These are phyloP conservation scores for Ornithoptera priamus DNA, from an alignment of 2,888 invertebrate species.

Conservation along the genomic window DNA sequence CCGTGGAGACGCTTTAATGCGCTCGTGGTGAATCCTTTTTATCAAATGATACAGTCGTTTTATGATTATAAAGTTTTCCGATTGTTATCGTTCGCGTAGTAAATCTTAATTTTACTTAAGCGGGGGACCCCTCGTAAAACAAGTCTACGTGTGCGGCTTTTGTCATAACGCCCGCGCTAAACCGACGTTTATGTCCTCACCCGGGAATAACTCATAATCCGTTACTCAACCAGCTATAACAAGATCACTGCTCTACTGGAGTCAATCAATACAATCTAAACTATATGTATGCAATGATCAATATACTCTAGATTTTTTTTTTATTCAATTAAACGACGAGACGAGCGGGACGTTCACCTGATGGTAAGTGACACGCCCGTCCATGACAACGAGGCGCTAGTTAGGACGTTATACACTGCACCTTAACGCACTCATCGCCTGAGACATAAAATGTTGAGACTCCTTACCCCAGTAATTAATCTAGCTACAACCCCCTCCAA, in stretches of 20 bases:
- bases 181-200: not conserved
- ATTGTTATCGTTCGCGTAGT: slow-evolving; percentile 12
- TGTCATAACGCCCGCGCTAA: not conserved
- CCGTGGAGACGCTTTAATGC: slow-evolving; percentile 11
- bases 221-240: not conserved
- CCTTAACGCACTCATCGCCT: too few species aligned
- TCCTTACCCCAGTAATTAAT: too few species aligned
- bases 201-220: not conserved
- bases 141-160: slow-evolving; percentile 14
- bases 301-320: not conserved
- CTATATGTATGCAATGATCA: not conserved
- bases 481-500: too few species aligned
- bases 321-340: too few species aligned
- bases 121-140: not conserved
- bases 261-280: not conserved
- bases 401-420: too few species aligned
- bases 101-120: slow-evolving; percentile 13
- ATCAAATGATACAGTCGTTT: slow-evolving; percentile 12
- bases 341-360: too few species aligned
- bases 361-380: too few species aligned
- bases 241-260: not conserved
- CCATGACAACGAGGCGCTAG: too few species aligned
- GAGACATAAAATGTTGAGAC: too few species aligned
- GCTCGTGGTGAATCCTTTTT: slow-evolving; percentile 15
- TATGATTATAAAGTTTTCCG: slow-evolving; percentile 14